Conservation (phyloP, 2,797 vertebrate genomes). For the Halcyon leucocephala region DNA sequence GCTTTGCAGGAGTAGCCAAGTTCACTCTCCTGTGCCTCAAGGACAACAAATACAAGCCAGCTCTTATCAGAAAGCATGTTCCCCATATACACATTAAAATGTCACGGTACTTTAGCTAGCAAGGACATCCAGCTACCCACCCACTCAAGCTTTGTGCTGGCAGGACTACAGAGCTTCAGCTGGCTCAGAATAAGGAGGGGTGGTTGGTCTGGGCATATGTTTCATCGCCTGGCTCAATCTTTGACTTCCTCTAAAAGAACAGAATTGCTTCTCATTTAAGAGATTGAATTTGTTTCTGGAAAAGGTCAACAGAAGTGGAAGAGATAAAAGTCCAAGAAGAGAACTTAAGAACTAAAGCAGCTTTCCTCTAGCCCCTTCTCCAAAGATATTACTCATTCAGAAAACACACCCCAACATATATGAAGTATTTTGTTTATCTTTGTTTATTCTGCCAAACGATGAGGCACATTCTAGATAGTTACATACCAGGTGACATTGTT, state of each 20-base stretch:
- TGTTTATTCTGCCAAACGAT: neutral
- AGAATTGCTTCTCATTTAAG: neutral
- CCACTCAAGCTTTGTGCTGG: neutral
- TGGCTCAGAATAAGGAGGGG: neutral
- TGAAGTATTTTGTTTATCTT: neutral
- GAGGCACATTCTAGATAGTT: neutral
- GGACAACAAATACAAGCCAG: neutral
- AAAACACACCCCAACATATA: neutral
- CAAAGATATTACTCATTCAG: neutral
- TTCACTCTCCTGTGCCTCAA: neutral
- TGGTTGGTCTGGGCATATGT: neutral
- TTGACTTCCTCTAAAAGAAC: neutral
- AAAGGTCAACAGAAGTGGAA: neutral
- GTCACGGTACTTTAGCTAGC: neutral
- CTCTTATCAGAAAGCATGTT: neutral
- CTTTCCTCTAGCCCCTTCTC: conserved; percentile 21
- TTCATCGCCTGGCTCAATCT: neutral
- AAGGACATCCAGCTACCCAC: neutral
- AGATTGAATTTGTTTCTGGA: neutral
- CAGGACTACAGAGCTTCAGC: neutral
- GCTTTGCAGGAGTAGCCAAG: neutral
- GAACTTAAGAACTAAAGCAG: conserved; percentile 2
- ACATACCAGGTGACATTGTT: neutral
- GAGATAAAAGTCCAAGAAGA: neutral
- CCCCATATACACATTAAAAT: neutral